phyloP scores from a whole-genome alignment of 2,888 invertebrate species.

The Pollenia labialis region DNA sequence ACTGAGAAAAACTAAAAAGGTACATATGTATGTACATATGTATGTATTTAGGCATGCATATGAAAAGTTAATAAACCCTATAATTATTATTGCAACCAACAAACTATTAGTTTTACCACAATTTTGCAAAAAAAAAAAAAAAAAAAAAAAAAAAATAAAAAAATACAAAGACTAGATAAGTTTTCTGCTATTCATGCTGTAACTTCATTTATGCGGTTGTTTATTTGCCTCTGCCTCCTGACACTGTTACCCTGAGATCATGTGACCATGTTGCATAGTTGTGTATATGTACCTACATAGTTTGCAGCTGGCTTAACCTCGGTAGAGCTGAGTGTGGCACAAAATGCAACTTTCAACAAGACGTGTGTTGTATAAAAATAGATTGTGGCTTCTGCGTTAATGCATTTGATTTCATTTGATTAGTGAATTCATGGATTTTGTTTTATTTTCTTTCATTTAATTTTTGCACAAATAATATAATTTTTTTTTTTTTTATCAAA shows the following conservation, averaged over 20 bases:
- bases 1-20: neutral
- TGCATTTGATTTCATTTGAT: conserved; percentile 52
- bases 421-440: conserved; percentile 18
- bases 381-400: conserved; percentile 19
- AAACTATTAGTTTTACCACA: neutral
- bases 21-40: too few species aligned
- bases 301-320: conserved; percentile 26
- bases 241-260: neutral
- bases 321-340: conserved; percentile 24
- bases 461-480: conserved; percentile 13
- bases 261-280: neutral
- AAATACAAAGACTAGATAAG: neutral
- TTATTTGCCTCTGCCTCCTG: too few species aligned
- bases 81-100: conserved; percentile 24
- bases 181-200: conserved; percentile 41
- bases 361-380: neutral
- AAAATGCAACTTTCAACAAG: conserved; percentile 35
- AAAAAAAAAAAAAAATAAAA: neutral
- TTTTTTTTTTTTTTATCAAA: conserved; percentile 9
- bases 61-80: conserved; percentile 10
- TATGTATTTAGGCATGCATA: neutral
- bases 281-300: too few species aligned
- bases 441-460: neutral
- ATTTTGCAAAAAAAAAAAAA: neutral
- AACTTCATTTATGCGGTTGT: conserved; percentile 16